Evolutionary conservation across 2,888 invertebrate genomes (phyloP).

Genomic region (Imbricaverruca yamaguchii): DNA sequence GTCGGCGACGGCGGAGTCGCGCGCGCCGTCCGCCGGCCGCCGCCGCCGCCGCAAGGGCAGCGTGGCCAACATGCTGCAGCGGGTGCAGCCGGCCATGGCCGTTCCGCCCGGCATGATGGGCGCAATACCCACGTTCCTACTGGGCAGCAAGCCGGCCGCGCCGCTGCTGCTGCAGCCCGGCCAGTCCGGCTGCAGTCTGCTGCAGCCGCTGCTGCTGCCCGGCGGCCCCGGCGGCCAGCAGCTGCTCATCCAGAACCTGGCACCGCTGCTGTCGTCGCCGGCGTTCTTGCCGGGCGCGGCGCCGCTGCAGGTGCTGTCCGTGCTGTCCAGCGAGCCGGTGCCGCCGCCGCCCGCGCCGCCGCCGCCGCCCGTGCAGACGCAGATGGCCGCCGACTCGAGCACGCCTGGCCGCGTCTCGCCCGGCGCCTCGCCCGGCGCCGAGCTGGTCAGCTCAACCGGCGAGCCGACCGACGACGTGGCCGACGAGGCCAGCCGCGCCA

Average conservation of each 20-base stretch:
- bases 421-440: neutral
- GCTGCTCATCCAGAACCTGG: constrained; percentile 29
- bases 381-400: constrained; percentile 4
- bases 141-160: constrained; percentile 6
- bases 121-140: neutral
- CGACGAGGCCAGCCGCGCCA: neutral
- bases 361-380: neutral
- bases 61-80: constrained; percentile 1
- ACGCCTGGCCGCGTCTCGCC: neutral
- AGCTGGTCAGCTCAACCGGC: neutral
- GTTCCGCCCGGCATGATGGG: neutral
- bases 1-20: constrained; percentile 34
- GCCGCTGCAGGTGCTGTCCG: constrained; percentile 65
- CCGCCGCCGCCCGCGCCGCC: constrained; percentile 53
- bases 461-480: neutral
- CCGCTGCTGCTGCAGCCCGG: constrained; percentile 27
- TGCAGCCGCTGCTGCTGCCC: constrained; percentile 35
- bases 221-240: neutral
- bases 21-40: neutral
- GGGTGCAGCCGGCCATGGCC: neutral
- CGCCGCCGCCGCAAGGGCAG: neutral
- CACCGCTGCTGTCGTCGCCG: constrained; percentile 36
- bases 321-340: constrained; percentile 51
- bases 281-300: constrained; percentile 54
- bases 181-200: constrained; percentile 29